Evolutionary conservation across 1,140 invertebrate genomes (phyloP), one percentile per base, ranked within the genome.

Genomic region (Heliconius hewitsoni): DNA sequence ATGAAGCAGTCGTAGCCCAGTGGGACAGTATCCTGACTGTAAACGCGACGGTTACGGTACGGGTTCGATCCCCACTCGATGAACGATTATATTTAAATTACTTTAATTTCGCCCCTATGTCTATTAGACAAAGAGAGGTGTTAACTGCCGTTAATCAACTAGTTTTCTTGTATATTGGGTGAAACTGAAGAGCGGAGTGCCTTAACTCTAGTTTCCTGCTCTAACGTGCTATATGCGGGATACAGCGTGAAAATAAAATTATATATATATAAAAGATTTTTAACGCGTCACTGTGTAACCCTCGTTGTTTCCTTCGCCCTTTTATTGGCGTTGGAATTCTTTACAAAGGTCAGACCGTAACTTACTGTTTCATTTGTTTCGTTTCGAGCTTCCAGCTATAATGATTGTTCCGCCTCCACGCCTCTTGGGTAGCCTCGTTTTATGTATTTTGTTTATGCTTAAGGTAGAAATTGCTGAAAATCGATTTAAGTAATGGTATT

Each of bases 271-370:
- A 27, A 66, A 66, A 75, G 13, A 39, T 75, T n/a, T 37, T 50
- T 55, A 30, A 30, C 27, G 27, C 73, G 75, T 76, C 80, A 70
- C 73, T 81, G 79, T 81, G 79, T 81, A 81, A n/a, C 72, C 60
- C 76, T 81, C 71, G 86, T 85, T 86, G 66, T 86, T 87, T 88
- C 85, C 82, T 81, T 80, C 74, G 76, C 83, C 84, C 85, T 86
- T 91, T 90, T 88, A 89, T 90, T 87, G 88, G 82, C 81, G 83
- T 74, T 78, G 86, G 82, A 90, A 85, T 91, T 86, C 85, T 85
- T 86, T 72, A 86, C 83, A 89, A 89, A 90, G 88, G 88, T 90
- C 85, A 84, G 75, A 79, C 83, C 83, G 81, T 84, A 83, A 81
- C 80, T 79, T 81, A 81, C 78, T 87, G 57, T 87, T 86, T 88